Base-by-base conservation (phyloP, 2,797 vertebrate genomes). In the Myiotriccus ornatus region DNA sequence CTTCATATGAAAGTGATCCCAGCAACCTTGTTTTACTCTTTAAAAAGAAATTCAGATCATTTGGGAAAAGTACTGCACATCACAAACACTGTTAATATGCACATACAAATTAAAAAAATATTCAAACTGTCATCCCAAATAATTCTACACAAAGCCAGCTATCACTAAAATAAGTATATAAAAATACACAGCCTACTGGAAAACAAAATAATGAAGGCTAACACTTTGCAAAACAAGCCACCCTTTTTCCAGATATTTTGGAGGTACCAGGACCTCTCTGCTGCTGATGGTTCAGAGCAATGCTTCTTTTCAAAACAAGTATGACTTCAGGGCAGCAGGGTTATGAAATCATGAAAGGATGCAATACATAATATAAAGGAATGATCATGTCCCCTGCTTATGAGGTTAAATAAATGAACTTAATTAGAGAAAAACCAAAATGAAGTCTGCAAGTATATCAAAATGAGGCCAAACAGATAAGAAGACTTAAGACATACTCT, bases 401-500 rank as follows among this genome's bases (percentile, higher is more conserved):
- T 98, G 98, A 98, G 55, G 95, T 97, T 98, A 97, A 98, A 98
- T 97, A 98, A 98, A 98, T 97, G 95, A 98, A 98, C 68, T 92
- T 97, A 98, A 98, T 97, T 97, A 98, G 97, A 98, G 98, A 98
- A 98, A 98, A 98, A 98, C 97, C 98, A 98, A 98, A 98, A 98
- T 98, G 98, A 98, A 98, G 98, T 98, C 98, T 98, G 97, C 97
- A 98, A 96, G 97, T 98, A 98, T 98, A 98, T 97, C 97, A 98
- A 98, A 98, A 98, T 98, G 98, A 97, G 98, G 98, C 98, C 98
- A 98, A 98, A 98, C 98, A 97, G 97, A 98, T 97, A 98, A 95
- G 96, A 97, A 97, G 98, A 96, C 96, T 97, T 98, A 97, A 97
- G 97, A 98, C 98, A 92, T 97, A 98, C 98, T 98, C 97, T 97